Evolutionary conservation across 2,888 invertebrate genomes (phyloP).

Genomic region (Frankliniella intonsa): DNA sequence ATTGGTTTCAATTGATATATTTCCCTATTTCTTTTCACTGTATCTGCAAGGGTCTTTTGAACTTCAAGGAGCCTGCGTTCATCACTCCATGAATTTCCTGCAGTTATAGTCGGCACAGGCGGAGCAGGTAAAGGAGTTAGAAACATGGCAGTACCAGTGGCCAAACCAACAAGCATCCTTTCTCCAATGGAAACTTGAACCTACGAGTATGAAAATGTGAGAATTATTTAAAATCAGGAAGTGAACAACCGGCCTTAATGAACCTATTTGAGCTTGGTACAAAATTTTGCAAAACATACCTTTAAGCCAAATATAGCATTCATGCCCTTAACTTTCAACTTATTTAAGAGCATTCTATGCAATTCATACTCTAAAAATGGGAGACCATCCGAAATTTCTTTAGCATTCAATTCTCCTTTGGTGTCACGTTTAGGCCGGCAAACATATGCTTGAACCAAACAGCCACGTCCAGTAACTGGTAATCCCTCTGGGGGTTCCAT

Average conservation of each 20-base stretch:
- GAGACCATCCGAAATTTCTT: constrained; percentile 90
- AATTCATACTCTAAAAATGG: constrained; percentile 96
- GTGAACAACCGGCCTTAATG: constrained; percentile 27
- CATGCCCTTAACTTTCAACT: constrained; percentile 88
- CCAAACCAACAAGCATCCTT: constrained; percentile 79
- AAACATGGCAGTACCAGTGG: constrained; percentile 80
- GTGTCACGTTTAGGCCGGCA: constrained; percentile 72
- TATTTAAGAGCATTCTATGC: constrained; percentile 83
- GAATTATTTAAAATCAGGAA: background rate
- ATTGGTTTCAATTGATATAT: constrained; percentile 57
- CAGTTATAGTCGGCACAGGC: constrained; percentile 64
- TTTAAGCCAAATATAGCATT: constrained; percentile 88
- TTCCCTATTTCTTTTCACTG: constrained; percentile 66
- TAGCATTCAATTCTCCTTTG: constrained; percentile 78
- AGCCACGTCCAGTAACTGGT: constrained; percentile 64
- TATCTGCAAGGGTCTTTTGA: constrained; percentile 64
- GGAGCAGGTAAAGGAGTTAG: constrained; percentile 74
- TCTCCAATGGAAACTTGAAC: constrained; percentile 81
- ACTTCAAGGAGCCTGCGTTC: constrained; percentile 61
- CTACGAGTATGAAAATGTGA: constrained; percentile 38
- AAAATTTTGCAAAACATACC: constrained; percentile 45
- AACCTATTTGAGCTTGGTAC: background rate
- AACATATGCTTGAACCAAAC: constrained; percentile 68
- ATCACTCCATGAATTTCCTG: constrained; percentile 61
- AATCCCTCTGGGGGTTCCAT: constrained; percentile 77